Base-by-base conservation (phyloP, 2,797 vertebrate genomes). In the Lepilemur ruficaudatus region DNA sequence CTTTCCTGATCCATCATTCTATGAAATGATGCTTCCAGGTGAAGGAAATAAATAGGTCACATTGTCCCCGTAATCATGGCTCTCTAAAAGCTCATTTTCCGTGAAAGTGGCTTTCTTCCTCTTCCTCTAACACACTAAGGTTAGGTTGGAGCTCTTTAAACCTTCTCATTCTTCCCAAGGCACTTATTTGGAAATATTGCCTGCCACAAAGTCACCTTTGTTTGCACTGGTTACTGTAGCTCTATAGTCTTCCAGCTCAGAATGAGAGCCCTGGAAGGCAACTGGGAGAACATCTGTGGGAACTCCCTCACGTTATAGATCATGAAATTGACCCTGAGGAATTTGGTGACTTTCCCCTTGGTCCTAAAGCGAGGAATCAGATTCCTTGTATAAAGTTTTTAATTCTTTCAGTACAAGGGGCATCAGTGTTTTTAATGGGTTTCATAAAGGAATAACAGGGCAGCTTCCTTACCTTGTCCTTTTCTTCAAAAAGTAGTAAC, bases 101-200 rank as follows among this genome's bases (percentile, higher is more conserved):
- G 22, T 57, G 94, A 96, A 96, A 95, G 81, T 59, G 2, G 7
- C 50, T 84, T 83, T 69, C 63, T 95, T 96, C 86, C 52, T 94
- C 79, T 97, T 97, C 59, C 76, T 84, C 15, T 91, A 69, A 41
- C 4, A 89, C 18, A 81, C 15, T 9, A 61, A 41, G 41, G 4
- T 46, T 41, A 76, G 81, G 10, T 17, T 50, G 28, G 59, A 85
- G 5, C 30, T 94, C 79, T 87, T 35, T 22, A 17, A 20, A 48
- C 35, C 18, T 70, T 30, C 69, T 38, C 91, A 61, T 50, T 78
- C 67, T 89, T 91, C 52, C 50, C 80, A 85, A 69, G 30, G 23
- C 14, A 10, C 32, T 75, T 76, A 46, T 4, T 18, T 43, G 22
- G 79, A 83, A 95, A 92, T 52, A 55, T 38, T 72, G n/a, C 46